These are phyloP conservation scores for Megalurothrips usitatus DNA, from an alignment of 2,888 invertebrate species.

Conservation along the genomic window DNA sequence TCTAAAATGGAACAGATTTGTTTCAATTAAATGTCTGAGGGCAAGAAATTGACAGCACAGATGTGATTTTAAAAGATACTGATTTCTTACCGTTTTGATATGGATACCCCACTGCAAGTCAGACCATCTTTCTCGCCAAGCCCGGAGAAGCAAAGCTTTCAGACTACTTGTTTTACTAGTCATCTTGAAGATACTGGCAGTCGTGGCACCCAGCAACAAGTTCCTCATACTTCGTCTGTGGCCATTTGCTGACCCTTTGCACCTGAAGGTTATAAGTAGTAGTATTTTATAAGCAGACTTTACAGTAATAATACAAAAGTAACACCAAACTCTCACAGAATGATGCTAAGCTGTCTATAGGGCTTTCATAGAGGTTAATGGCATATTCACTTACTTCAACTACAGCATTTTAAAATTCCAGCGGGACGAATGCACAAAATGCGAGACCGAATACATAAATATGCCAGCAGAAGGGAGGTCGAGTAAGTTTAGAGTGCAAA, in stretches of 20 bases:
- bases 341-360: too few species aligned
- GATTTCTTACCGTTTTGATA: conserved; percentile 71
- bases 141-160: conserved; percentile 73
- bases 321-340: too few species aligned
- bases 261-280: background rate
- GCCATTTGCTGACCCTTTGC: background rate
- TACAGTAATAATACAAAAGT: too few species aligned
- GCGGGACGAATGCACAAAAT: too few species aligned
- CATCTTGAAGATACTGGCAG: conserved; percentile 53
- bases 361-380: too few species aligned
- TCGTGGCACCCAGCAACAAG: background rate
- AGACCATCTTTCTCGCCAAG: conserved; percentile 94
- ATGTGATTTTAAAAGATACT: conserved; percentile 31
- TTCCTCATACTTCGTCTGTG: background rate
- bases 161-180: conserved; percentile 78
- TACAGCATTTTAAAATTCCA: too few species aligned
- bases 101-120: conserved; percentile 95
- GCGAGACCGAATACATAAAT: too few species aligned
- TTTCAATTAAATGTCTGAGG: background rate
- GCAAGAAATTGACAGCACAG: background rate
- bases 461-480: too few species aligned
- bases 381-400: too few species aligned
- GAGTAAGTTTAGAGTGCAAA: too few species aligned
- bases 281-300: too few species aligned
- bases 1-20: conserved; percentile 44